Conservation (phyloP, 2,888 invertebrate species). For the Apeira syringaria region DNA sequence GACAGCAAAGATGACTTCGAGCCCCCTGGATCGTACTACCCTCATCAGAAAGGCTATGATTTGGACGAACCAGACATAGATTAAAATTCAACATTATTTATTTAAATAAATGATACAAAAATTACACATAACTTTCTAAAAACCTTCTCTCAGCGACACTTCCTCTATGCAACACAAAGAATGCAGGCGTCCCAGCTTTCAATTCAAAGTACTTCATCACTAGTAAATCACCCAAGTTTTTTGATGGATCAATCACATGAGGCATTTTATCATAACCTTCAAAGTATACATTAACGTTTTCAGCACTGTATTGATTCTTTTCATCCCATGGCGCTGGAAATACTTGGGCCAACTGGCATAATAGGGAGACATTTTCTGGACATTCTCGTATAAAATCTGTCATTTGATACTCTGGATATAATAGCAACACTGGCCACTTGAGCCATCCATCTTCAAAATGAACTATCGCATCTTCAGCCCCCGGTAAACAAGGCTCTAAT, state of each 20-base stretch:
- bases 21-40: slow-evolving; percentile 50
- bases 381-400: slow-evolving; percentile 95
- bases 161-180: slow-evolving; percentile 83
- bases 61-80: slow-evolving; percentile 48
- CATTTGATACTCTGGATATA: slow-evolving; percentile 94
- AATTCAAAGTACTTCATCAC: slow-evolving; percentile 84
- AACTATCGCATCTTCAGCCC: slow-evolving; percentile 86
- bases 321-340: slow-evolving; percentile 90
- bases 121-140: slow-evolving; percentile 74
- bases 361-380: slow-evolving; percentile 87
- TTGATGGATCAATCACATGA: slow-evolving; percentile 80
- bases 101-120: slow-evolving; percentile 8
- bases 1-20: slow-evolving; percentile 48
- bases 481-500: slow-evolving; percentile 86
- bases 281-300: slow-evolving; percentile 88
- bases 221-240: slow-evolving; percentile 84
- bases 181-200: slow-evolving; percentile 86
- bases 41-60: slow-evolving; percentile 59
- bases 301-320: slow-evolving; percentile 84
- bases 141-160: slow-evolving; percentile 83
- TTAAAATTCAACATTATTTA: slow-evolving; percentile 25
- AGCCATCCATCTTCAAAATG: slow-evolving; percentile 85
- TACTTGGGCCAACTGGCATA: slow-evolving; percentile 75
- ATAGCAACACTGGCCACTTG: slow-evolving; percentile 93
- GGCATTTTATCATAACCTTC: slow-evolving; percentile 86